Evolutionary conservation across 2,797 vertebrate genomes (phyloP), one percentile per base, ranked within the genome.

Genomic region (Bovichtus variegatus): DNA sequence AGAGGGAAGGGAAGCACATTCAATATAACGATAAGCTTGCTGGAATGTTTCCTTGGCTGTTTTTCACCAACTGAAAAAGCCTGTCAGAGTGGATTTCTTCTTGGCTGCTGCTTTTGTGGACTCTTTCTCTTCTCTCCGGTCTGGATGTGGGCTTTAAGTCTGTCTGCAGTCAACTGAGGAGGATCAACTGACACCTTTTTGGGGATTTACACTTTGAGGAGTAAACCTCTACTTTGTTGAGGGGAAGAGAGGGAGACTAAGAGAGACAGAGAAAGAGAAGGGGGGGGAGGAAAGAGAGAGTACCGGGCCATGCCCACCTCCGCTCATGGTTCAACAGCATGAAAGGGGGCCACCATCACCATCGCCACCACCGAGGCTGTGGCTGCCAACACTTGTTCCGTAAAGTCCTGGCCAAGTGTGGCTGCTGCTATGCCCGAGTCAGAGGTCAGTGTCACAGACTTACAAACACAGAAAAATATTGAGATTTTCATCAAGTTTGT

Each of bases 331-430:
- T 90, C 89, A 91, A 61, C 95, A 96, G 92, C 95, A 97, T 97
- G 96, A 97, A 96, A 94, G 96, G 95, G 83, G 95, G 96, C 89
- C 90, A 91, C 89, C 91, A 91, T 80, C 93, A 94, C 79, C 92
- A 93, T 74, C 91, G 89, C 83, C 91, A 91, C 87, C 91, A 95
- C 90, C 92, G 96, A 89, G 96, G 96, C 92, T 97, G 97, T 86
- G 96, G 96, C 92, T 98, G 97, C 96, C 97, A 96, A 91, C 96
- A 96, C 93, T 96, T 98, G 93, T 97, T 98, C 94, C 96, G 97
- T 87, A 98, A 98, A 96, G 96, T 98, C 92, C 94, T 98, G 94
- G 95, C 94, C 86, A 97, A 98, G 96, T 98, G 97, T 89, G 96
- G 96, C 93, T 98, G 97, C 94, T 97, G 97, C 92, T 97, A 96